Evolutionary conservation across 2,113 vertebrate genomes (phyloP).

Genomic region (Elachura formosa): DNA sequence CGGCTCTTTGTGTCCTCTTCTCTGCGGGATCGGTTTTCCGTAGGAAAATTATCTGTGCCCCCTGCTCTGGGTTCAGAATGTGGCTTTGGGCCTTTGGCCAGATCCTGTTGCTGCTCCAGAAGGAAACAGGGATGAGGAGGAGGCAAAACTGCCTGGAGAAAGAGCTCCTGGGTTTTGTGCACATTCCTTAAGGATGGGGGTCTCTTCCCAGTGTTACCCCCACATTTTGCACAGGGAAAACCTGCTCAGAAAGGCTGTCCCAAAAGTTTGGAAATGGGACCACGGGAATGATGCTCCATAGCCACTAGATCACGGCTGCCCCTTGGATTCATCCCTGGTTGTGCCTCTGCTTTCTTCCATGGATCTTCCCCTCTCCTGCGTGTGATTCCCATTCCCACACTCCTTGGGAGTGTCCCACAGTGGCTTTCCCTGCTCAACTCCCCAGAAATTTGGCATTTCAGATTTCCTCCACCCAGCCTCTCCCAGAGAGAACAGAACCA

Average conservation of each 20-base stretch:
- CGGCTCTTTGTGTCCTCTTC: no score
- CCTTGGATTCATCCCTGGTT: background rate
- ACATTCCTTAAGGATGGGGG: background rate
- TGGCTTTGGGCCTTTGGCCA: background rate
- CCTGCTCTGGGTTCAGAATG: background rate
- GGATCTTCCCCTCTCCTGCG: background rate
- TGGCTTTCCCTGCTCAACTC: background rate
- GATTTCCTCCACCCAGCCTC: no score
- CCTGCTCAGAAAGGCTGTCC: background rate
- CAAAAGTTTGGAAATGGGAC: background rate
- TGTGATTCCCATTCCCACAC: background rate
- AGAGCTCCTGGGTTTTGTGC: background rate
- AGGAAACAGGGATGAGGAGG: background rate
- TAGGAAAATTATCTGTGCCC: background rate
- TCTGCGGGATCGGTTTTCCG: fast-evolving
- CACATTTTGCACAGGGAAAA: background rate
- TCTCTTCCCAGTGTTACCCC: background rate
- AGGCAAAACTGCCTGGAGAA: fast-evolving
- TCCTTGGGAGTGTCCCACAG: fast-evolving
- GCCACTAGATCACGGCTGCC: fast-evolving
- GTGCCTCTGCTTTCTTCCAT: background rate
- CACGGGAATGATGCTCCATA: fast-evolving
- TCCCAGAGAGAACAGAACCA: fast-evolving
- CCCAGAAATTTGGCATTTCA: background rate
- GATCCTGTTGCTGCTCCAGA: background rate